These are phyloP conservation scores for Hirundo rustica DNA, from an alignment of 2,797 vertebrate genomes.

Conservation along the genomic window DNA sequence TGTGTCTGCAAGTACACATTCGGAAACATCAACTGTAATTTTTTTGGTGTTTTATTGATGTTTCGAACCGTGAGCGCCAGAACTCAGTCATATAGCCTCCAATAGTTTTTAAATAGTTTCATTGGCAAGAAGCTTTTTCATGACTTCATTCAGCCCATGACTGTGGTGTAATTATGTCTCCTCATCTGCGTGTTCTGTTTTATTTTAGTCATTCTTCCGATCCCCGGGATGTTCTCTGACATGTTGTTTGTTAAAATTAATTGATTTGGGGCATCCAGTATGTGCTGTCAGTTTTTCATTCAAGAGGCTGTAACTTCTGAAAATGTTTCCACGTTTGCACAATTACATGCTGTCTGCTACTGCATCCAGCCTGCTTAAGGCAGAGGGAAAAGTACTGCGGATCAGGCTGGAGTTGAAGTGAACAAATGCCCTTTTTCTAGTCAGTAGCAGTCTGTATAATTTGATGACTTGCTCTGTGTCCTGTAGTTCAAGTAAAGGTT, in stretches of 20 bases:
- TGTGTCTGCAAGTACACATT: background rate
- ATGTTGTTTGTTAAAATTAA: constrained; percentile 34
- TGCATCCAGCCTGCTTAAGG: background rate
- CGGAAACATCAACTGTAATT: background rate
- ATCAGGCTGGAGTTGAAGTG: background rate
- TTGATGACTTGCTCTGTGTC: background rate
- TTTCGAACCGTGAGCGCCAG: background rate
- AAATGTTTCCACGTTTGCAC: background rate
- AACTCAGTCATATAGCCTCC: background rate
- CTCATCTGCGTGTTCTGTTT: constrained; percentile 52
- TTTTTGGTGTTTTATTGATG: background rate
- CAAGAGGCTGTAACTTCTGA: background rate
- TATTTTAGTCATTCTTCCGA: constrained; percentile 58
- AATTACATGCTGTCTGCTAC: background rate
- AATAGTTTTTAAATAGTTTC: constrained; percentile 53
- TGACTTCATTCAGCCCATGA: constrained; percentile 64
- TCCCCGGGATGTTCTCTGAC: constrained; percentile 45
- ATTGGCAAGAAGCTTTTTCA: constrained; percentile 57
- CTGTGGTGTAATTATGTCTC: constrained; percentile 62
- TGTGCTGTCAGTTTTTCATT: background rate
- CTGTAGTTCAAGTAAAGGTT: constrained; percentile 10
- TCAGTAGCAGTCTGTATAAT: background rate
- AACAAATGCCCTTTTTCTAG: background rate
- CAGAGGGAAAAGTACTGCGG: fast-evolving
- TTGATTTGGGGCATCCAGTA: constrained; percentile 1